Evolutionary conservation across 2,113 vertebrate species (phyloP), one percentile per base, ranked within the genome.

Genomic region (Corythornis cristatus): DNA sequence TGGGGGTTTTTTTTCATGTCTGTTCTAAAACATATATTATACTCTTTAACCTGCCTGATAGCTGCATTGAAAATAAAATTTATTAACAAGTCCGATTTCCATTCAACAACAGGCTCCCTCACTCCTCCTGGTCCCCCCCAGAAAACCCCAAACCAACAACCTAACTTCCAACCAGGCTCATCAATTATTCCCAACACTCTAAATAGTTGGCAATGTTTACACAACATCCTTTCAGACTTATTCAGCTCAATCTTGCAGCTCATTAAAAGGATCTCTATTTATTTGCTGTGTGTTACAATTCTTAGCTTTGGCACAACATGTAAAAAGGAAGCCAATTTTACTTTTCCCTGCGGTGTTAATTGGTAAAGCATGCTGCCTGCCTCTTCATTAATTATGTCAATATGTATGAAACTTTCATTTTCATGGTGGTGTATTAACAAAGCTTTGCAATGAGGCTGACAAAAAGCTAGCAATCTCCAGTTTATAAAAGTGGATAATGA

Each of bases 371-470:
- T 88, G 98, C 98, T 98, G 98, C 97, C 98, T 98, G 97, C 97
- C 97, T 98, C 98, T 98, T 98, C 98, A 98, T 98, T 99, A 99
- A 99, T 99, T 99, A 99, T 98, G 98, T 98, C 98, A 98, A 98
- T 97, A 97, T 81, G 96, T 97, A 98, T 97, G 98, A 98, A 98
- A 98, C 96, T 96, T 98, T 97, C 97, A 97, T 98, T 98, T 98
- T 97, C 96, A 75, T 83, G 93, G 95, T 45, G 81, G 93, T 88
- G 96, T 95, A 97, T 97, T 98, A 98, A 98, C 97, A 97, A 98
- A 97, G 96, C 97, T 96, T 96, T 94, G 96, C 96, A 77, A 73
- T 43, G 71, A 93, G 66, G 93, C 91, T 91, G 97, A 98, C 97
- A 97, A 96, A 97, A 95, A 96, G 91, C 95, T 96, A 96, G 93